Evolutionary conservation across 2,113 vertebrate species (phyloP), one percentile per base, ranked within the genome.

Genomic region (Dasyurus viverrinus): DNA sequence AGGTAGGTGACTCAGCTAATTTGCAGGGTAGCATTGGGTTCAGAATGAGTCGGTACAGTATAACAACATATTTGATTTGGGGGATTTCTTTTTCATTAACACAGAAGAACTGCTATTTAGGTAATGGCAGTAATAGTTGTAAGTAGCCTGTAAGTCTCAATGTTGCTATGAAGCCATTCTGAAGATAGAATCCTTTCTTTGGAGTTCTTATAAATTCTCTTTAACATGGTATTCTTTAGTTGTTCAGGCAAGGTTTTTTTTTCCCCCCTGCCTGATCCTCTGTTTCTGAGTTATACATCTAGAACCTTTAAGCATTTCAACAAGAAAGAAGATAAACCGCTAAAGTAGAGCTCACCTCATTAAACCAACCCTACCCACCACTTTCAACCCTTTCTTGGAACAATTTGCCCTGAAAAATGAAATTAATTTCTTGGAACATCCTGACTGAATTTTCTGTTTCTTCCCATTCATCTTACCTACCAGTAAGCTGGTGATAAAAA

Each of bases 1-100:
- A 94, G 92, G 90, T 14, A 42, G 94, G 90, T 97, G 96, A 94
- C 54, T 98, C 95, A 95, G 95, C 94, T 98, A 95, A 97, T 98
- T 98, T 97, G 95, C 92, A 96, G 12, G 1, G n/a, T 97, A 89
- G 91, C 93, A n/a, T 89, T 92, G 68, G 90, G 94, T 97, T 97
- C 93, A 94, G 93, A 97, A 95, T 91, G 89, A 89, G 12, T 97
- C 97, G 84, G 94, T 95, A n/a, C 90, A 60, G 4, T 97, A 30
- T 25, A 97, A 95, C 30, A 94, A 30, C 24, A 27, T 11, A 92
- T 94, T 92, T 93, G 91, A 95, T 94, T 96, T 94, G 55, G 89
- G 36, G 95, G 60, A 96, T 91, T 98, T 97, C 90, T 92, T 95
- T 94, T 96, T 11, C 3, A 0, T 93, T 95, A 97, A 90, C 84